Evolutionary conservation across 2,113 vertebrate species (phyloP), one percentile per base, ranked within the genome.

Genomic region (Petromus typicus): DNA sequence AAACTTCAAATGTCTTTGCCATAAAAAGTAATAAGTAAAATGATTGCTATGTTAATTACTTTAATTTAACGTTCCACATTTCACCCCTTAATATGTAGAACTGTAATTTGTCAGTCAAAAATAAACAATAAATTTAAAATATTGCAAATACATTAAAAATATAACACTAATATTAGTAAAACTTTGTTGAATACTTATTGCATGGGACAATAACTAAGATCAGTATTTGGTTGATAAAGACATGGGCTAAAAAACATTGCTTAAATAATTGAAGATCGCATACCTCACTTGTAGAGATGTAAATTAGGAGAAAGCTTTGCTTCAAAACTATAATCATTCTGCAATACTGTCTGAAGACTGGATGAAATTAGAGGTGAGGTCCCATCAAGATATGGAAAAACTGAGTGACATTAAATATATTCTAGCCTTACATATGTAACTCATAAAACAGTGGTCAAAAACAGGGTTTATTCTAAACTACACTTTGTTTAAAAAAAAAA

Each of bases 261-360:
- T 57, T 86, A 16, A 59, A 17, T 75, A 59, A 81, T 54, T 63
- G 51, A 67, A 92, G 11, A 25, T 69, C 23, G 69, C 59, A 27
- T 0, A 54, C 30, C 51, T 89, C 54, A 8, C 34, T 56, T 67
- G 32, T n/a, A 12, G 7, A 22, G 12, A 71, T 71, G 37, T 40
- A 86, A 78, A 6, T 63, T 86, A 75, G 61, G 11, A 86, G 83
- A 92, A 89, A 94, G 45, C 34, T 91, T 87, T 81, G 27, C 45
- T 76, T 82, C 5, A 80, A 87, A 91, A n/a, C 7, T 7, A 20
- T 67, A 61, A 32, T 80, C 14, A 40, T 18, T 93, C 25, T 34
- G 10, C 17, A 76, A 64, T n/a, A 64, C 17, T 69, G 12, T 40
- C 12, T 75, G 43, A 63, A 16, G 88, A 95, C 75, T 91, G 80